Conservation (phyloP, 2,113 vertebrate genomes). For the Eclectus roratus region DNA sequence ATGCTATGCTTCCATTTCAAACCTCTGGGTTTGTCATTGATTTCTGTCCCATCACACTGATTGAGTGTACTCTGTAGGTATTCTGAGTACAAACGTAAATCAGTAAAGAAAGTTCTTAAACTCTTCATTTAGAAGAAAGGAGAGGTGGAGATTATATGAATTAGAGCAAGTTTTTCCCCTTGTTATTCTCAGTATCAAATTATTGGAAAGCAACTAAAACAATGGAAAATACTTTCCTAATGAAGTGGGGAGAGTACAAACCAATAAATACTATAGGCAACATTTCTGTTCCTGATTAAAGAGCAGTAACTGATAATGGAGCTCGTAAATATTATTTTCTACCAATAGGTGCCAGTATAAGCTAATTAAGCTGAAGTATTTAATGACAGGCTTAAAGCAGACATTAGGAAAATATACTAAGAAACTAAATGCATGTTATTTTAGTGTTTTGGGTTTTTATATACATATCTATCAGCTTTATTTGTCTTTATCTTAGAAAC, state of each 20-base stretch:
- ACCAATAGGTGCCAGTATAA: conserved; percentile 72
- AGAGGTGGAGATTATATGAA: background rate
- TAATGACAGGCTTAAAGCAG: background rate
- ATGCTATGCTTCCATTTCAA: background rate
- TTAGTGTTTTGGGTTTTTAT: background rate
- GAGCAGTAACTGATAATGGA: background rate
- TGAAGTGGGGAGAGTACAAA: background rate
- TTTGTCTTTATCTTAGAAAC: background rate
- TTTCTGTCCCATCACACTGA: background rate
- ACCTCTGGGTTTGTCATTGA: background rate
- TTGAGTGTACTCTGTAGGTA: background rate
- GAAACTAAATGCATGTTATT: background rate
- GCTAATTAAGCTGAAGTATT: conserved; percentile 44
- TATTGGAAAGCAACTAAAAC: background rate
- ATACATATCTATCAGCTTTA: background rate
- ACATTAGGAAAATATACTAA: background rate
- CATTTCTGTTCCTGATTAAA: background rate
- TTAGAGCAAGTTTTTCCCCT: background rate
- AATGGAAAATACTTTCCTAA: background rate
- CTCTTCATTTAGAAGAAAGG: background rate
- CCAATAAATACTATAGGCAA: background rate
- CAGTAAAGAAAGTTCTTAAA: background rate
- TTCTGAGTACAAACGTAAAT: background rate
- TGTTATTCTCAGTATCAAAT: background rate
- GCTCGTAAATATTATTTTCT: background rate